Evolutionary conservation across 1,140 invertebrate species (phyloP), one percentile per base, ranked within the genome.

Genomic region (Nixonia krombeini): DNA sequence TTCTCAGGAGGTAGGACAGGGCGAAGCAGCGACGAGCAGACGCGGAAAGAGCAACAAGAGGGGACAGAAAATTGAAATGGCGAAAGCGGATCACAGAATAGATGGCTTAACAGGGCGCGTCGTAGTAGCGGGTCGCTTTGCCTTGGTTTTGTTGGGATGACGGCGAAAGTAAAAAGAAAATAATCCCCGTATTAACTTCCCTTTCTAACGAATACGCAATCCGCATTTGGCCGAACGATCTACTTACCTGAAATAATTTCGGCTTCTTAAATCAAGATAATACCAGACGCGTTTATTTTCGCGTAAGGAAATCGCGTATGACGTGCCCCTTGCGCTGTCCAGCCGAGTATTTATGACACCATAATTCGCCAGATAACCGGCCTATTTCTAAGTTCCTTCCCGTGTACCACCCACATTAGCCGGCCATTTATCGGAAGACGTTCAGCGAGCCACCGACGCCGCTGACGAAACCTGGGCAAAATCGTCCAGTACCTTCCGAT

Each of bases 51-150:
- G 71, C 68, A 70, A 72, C 71, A 73, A 46, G 65, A 69, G 73
- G 72, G 73, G 73, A 73, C 68, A 70, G 73, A 73, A 80, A 81
- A 81, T 81, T 81, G 78, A 81, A 81, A 80, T 80, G 76, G 78
- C 75, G 75, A 80, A 81, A 81, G 78, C 78, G 78, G 79, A 79
- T 81, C 79, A 79, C 70, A 59, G 77, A 77, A 78, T 78, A 76
- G 77, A 71, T 78, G 76, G 72, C 74, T 77, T 76, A 62, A 62
- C 59, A 53, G 47, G 45, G 53, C 58, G 53, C 42, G 68, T 37
- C 63, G 46, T 41, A 47, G 73, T 59, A 64, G 66, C 74, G 72
- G 72, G 72, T 72, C 72, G 64, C 40, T 53, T 55, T 58, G 65
- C 51, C 72, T 73, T 68, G 74, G 69, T 68, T 68, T 58, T 40